Base-by-base conservation (phyloP, 2,888 invertebrate species). In the Rhabditoides inermis region DNA sequence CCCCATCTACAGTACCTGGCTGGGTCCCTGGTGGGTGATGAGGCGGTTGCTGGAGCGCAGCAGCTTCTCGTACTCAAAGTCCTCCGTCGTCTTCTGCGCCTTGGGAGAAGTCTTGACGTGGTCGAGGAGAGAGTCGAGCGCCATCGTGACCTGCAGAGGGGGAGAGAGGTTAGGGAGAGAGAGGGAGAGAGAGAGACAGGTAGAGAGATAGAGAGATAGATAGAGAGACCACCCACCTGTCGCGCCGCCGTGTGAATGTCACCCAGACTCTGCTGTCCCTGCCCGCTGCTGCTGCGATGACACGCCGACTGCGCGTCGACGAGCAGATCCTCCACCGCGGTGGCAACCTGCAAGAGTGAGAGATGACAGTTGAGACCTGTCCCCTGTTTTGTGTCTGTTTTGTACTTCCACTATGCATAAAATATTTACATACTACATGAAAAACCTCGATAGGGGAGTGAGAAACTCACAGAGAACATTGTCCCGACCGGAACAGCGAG, bases 281-380 rank as follows among this genome's bases (percentile, higher is more conserved):
- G 49, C 26, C 51, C 51, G 23, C 60, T 52, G 10, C 49, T 54
- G 10, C 62, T 59, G 5, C 45, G 27, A 18, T 52, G 48, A n/a
- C 52, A 56, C n/a, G 73, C 71, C 6, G 51, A 49, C 23, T 77
- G 65, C 1, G 80, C 77, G 30, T 80, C 86, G 25, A 84, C 83
- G 7, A 91, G 87, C 44, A 98, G 83, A 23, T 85, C 84, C 75
- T 91, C 89, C 0, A 98, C 94, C 0, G 94, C 88, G 56, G 84
- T 84, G 0, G 89, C 88, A 6, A 98, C 95, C 49, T 56, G 42
- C 25, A 49, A 51, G 15, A n/a, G 12, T 7, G 15, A 3, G n/a
- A 27, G 27, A 44, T 42, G n/a, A 4, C 15, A 42, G 18, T 10
- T 44, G 45, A 23, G 2, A n/a, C 20, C 7, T n/a, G 40, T 2